These are phyloP conservation scores for Gyrodactylus salaris DNA, from an alignment of 1,140 invertebrate genomes.

Conservation along the genomic window DNA sequence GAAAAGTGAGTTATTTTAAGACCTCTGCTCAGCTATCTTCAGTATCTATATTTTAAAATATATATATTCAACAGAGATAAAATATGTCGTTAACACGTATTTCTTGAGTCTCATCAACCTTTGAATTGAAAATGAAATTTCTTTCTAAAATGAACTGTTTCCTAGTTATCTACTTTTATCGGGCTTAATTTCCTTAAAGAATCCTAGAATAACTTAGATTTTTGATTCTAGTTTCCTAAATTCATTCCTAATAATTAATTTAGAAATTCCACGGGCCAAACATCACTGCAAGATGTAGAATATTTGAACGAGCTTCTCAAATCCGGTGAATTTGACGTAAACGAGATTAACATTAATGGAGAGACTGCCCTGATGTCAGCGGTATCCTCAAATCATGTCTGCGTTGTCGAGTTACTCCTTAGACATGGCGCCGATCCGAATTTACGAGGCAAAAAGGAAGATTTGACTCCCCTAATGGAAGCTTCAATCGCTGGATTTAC, in stretches of 20 bases:
- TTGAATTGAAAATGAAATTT: too few species aligned
- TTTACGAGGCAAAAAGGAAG: slow-evolving; percentile 62
- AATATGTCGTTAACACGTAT: too few species aligned
- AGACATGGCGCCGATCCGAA: slow-evolving; percentile 43
- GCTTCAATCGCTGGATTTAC: slow-evolving; percentile 65
- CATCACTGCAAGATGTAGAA: not conserved
- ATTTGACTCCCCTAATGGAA: slow-evolving; percentile 84
- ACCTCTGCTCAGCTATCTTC: too few species aligned
- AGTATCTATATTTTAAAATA: too few species aligned
- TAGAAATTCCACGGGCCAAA: not conserved
- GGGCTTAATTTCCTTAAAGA: too few species aligned
- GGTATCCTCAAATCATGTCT: not conserved
- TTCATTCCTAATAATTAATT: not conserved
- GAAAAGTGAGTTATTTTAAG: not conserved
- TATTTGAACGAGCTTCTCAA: not conserved
- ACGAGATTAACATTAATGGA: not conserved
- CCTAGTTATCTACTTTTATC: too few species aligned
- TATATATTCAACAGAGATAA: too few species aligned
- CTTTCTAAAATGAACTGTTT: too few species aligned
- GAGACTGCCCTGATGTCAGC: not conserved
- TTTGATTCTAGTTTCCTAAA: too few species aligned
- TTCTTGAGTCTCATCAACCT: too few species aligned
- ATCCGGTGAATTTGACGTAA: slow-evolving; percentile 3
- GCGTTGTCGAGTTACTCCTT: slow-evolving; percentile 1
- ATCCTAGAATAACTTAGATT: too few species aligned